Evolutionary conservation across 2,797 vertebrate genomes (phyloP).

Genomic region (Alfaro cultratus): DNA sequence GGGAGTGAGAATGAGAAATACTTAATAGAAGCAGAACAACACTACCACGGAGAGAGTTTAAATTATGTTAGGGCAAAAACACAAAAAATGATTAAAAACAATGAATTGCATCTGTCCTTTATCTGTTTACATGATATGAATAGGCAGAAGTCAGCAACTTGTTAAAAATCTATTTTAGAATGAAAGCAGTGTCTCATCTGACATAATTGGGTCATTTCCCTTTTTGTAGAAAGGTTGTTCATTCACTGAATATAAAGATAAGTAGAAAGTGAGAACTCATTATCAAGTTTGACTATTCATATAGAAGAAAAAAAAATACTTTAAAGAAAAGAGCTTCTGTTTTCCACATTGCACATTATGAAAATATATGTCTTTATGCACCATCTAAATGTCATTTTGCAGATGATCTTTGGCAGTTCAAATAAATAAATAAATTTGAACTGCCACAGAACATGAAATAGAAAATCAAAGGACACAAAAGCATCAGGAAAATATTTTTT

Average conservation of each 20-base stretch:
- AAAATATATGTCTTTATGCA: conserved; percentile 20
- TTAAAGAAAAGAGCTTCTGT: conserved; percentile 40
- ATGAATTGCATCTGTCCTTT: conserved; percentile 28
- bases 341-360: conserved; percentile 27
- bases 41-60: conserved; percentile 7
- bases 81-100: conserved; percentile 13
- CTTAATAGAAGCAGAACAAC: conserved; percentile 19
- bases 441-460: neutral
- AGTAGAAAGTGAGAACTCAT: conserved; percentile 8
- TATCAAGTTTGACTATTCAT: conserved; percentile 22
- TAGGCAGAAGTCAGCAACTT: conserved; percentile 8
- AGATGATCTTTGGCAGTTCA: neutral
- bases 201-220: neutral
- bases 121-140: conserved; percentile 11
- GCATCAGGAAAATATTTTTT: neutral
- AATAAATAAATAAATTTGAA: neutral
- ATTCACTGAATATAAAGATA: conserved; percentile 12
- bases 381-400: neutral
- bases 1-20: conserved; percentile 28
- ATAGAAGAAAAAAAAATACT: conserved; percentile 35
- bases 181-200: conserved; percentile 11
- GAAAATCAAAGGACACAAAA: neutral
- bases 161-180: conserved; percentile 26
- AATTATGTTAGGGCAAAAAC: conserved; percentile 21
- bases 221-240: conserved; percentile 22